Evolutionary conservation across 2,888 invertebrate species (phyloP).

Genomic region (Tridacna crocea): DNA sequence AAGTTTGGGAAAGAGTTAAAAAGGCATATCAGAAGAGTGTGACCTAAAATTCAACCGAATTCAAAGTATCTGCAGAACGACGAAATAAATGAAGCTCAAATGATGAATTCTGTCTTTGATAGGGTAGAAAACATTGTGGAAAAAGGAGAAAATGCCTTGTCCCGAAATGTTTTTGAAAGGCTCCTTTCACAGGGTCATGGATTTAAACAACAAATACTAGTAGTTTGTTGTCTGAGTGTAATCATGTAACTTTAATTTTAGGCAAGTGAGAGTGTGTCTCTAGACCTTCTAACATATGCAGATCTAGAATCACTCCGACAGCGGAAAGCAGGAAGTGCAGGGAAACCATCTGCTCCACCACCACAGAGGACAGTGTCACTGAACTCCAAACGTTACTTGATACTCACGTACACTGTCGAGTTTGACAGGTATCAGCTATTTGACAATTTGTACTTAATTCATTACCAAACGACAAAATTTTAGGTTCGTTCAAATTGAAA

Average conservation of each 20-base stretch:
- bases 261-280: conserved; percentile 81
- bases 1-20: too few species aligned
- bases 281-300: conserved; percentile 82
- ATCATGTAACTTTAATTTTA: conserved; percentile 46
- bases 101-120: too few species aligned
- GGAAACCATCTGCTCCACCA: conserved; percentile 66
- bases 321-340: conserved; percentile 75
- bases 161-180: neutral
- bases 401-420: conserved; percentile 83
- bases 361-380: conserved; percentile 71
- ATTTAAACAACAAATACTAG: too few species aligned
- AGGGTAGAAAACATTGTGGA: neutral
- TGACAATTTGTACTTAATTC: neutral
- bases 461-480: too few species aligned
- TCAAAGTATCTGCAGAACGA: too few species aligned
- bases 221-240: too few species aligned
- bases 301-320: conserved; percentile 82
- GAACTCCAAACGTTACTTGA: conserved; percentile 82
- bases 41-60: too few species aligned
- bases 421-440: conserved; percentile 81
- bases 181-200: neutral
- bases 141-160: neutral
- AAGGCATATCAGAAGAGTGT: too few species aligned
- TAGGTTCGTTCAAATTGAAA: too few species aligned
- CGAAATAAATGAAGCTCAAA: too few species aligned